These are phyloP conservation scores for Brienomyrus brachyistius DNA, from an alignment of 2,113 vertebrate genomes.

Conservation along the genomic window DNA sequence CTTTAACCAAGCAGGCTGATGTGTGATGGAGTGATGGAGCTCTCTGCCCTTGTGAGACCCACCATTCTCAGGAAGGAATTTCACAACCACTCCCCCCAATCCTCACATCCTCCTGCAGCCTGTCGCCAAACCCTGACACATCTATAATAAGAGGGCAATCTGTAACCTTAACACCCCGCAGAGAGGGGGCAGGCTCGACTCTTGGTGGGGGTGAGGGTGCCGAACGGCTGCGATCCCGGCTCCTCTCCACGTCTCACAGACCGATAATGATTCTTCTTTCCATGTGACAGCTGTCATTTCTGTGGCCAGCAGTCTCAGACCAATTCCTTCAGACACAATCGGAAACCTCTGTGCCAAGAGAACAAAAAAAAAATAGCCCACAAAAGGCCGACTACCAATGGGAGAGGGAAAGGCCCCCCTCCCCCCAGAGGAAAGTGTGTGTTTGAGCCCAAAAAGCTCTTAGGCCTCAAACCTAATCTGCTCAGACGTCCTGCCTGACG, in stretches of 20 bases:
- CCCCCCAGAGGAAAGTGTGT: background rate
- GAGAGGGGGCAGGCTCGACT: background rate
- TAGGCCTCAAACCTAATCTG: background rate
- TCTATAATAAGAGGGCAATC: conserved; percentile 26
- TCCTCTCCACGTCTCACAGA: too few relatives aligned
- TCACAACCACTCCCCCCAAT: background rate
- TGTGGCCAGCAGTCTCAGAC: background rate
- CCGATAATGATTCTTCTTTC: background rate
- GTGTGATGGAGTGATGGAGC: background rate
- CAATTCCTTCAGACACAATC: background rate
- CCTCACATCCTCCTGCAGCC: background rate
- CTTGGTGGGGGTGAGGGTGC: background rate
- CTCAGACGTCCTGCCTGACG: background rate
- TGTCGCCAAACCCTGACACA: conserved; percentile 21
- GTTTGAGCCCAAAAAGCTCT: background rate
- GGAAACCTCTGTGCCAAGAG: background rate
- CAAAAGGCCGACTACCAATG: background rate
- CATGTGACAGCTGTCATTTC: conserved; percentile 14
- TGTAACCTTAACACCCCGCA: background rate
- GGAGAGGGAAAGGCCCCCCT: background rate
- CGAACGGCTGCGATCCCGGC: background rate
- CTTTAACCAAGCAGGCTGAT: background rate
- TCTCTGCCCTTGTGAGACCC: background rate
- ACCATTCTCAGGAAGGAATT: background rate
- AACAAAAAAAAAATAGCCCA: background rate